Evolutionary conservation across 2,888 invertebrate genomes (phyloP).

Genomic region (Dryomyza anilis): DNA sequence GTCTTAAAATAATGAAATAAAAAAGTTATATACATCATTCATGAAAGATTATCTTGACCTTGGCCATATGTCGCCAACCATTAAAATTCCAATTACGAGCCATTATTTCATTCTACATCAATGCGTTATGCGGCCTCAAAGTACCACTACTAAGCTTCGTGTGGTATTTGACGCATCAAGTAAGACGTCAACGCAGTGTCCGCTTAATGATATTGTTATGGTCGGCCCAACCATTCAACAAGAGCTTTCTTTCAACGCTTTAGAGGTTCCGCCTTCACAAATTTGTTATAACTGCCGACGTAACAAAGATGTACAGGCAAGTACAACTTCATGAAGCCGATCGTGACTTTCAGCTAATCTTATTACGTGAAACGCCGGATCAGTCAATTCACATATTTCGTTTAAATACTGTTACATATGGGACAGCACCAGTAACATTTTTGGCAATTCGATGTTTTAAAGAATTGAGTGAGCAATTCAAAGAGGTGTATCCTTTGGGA

Average conservation of each 20-base stretch:
- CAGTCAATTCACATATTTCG: background rate
- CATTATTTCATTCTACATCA: slow-evolving; percentile 3
- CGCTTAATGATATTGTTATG: background rate
- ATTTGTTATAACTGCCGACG: background rate
- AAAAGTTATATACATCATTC: background rate
- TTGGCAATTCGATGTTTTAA: background rate
- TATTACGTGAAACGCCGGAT: background rate
- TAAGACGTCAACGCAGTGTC: background rate
- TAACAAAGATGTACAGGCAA: slow-evolving; percentile 1
- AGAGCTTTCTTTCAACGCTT: background rate
- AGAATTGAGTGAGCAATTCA: background rate
- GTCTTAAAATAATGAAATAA: background rate
- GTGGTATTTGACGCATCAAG: too few species aligned
- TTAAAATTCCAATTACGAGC: background rate
- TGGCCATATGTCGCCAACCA: background rate
- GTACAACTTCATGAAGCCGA: slow-evolving; percentile 1
- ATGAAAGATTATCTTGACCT: background rate
- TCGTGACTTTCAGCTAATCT: background rate
- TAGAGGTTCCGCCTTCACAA: background rate
- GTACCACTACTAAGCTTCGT: too few species aligned
- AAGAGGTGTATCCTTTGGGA: background rate
- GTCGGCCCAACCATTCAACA: background rate
- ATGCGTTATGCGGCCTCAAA: background rate
- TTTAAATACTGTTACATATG: background rate
- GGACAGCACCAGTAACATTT: background rate